Evolutionary conservation across 2,797 vertebrate genomes (phyloP).

Genomic region (Mycteria americana): DNA sequence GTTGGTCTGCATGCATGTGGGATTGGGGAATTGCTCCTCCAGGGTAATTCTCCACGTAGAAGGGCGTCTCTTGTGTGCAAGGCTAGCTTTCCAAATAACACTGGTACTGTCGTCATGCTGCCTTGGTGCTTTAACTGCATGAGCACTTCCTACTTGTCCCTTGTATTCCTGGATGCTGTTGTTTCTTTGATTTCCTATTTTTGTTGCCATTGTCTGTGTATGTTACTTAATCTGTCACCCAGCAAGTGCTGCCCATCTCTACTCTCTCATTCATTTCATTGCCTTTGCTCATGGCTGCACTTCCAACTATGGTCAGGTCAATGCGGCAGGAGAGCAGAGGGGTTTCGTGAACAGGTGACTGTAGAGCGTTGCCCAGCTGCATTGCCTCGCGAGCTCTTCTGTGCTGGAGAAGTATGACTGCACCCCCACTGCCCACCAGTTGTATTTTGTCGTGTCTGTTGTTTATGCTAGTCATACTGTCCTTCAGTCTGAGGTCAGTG

Average conservation of each 20-base stretch:
- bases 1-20: neutral
- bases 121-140: neutral
- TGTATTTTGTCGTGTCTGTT: neutral
- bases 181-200: neutral
- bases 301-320: fast-evolving
- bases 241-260: neutral
- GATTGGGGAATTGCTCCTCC: neutral
- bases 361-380: fast-evolving
- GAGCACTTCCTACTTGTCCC: neutral
- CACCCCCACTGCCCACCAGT: fast-evolving
- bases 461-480: neutral
- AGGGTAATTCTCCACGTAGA: neutral
- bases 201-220: neutral
- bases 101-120: fast-evolving
- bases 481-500: neutral
- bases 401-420: neutral
- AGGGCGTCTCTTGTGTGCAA: fast-evolving
- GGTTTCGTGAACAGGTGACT: fast-evolving
- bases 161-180: neutral
- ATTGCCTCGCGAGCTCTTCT: fast-evolving
- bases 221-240: neutral
- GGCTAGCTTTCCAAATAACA: neutral
- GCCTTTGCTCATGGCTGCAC: fast-evolving
- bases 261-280: neutral
- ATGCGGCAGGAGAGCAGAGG: neutral